phyloP scores from a whole-genome alignment of 2,113 vertebrate genomes.

The Vanacampus margaritifer region DNA sequence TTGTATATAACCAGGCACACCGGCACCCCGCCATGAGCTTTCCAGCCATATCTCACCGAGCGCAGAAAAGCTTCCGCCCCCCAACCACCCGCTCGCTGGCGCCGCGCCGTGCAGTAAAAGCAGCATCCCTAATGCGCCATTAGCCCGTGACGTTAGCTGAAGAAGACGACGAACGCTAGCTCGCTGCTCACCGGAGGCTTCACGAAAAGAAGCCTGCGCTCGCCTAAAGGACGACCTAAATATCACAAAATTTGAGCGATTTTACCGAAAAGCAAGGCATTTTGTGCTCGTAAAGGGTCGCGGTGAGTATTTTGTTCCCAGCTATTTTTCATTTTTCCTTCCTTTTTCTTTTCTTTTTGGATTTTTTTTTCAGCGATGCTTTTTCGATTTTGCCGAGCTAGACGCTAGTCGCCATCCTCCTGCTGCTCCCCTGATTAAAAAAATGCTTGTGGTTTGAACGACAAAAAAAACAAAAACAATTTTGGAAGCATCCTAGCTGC shows the following conservation, averaged over 20 bases:
- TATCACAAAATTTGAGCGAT: constrained; percentile 50
- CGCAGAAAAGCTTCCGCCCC: not conserved
- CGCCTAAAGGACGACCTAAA: constrained; percentile 45
- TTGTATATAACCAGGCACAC: not conserved
- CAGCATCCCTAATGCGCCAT: constrained; percentile 39
- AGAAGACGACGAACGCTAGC: constrained; percentile 52
- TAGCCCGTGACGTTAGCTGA: constrained; percentile 27
- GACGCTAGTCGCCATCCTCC: constrained; percentile 26
- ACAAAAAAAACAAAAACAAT: constrained; percentile 34
- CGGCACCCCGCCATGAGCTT: not conserved
- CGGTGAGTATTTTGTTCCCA: constrained; percentile 75
- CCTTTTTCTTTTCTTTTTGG: constrained; percentile 66
- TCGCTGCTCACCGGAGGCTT: constrained; percentile 29
- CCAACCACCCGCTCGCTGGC: constrained; percentile 1
- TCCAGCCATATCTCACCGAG: not conserved
- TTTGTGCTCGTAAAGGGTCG: constrained; percentile 66
- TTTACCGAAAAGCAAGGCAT: constrained; percentile 63
- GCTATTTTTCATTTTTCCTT: constrained; percentile 65
- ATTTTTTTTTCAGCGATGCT: constrained; percentile 56
- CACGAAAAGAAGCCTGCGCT: constrained; percentile 24
- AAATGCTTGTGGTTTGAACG: constrained; percentile 30
- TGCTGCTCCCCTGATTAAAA: constrained; percentile 1
- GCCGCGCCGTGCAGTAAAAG: not conserved
- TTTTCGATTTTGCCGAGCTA: constrained; percentile 44
- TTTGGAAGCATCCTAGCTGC: constrained; percentile 41